Conservation (phyloP, 2,797 vertebrate species). For the Hyperoplus lanceolatus region DNA sequence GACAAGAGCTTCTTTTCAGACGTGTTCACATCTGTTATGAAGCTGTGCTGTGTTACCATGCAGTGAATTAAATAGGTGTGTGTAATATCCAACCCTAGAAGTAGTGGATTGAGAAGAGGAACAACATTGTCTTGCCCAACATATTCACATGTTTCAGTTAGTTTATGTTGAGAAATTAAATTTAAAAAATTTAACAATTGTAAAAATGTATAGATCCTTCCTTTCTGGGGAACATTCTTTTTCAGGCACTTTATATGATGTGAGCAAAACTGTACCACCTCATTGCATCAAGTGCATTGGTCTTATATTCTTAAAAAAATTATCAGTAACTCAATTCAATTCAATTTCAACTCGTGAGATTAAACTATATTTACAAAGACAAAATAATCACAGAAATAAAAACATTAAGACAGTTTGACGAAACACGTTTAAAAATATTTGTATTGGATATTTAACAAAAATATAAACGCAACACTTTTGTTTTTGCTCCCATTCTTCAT, state of each 20-base stretch:
- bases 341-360: neutral
- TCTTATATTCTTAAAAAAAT: neutral
- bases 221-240: neutral
- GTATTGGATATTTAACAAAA: too few relatives aligned
- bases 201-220: neutral
- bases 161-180: neutral
- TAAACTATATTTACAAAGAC: neutral
- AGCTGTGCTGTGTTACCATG: neutral
- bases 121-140: neutral
- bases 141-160: neutral
- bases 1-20: neutral
- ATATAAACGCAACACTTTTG: too few relatives aligned
- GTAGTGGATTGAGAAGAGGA: neutral
- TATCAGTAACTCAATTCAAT: neutral
- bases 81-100: neutral
- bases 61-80: neutral
- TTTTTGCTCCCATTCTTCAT: too few relatives aligned
- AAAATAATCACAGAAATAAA: neutral
- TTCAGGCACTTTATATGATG: neutral
- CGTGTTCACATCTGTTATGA: slow-evolving; percentile 5
- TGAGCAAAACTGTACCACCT: neutral
- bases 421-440: neutral
- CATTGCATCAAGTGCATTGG: neutral
- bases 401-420: neutral
- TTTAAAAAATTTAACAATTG: neutral